Evolutionary conservation across 2,888 invertebrate species (phyloP), one percentile per base, ranked within the genome.

Genomic region (Caenorhabditis plicata): DNA sequence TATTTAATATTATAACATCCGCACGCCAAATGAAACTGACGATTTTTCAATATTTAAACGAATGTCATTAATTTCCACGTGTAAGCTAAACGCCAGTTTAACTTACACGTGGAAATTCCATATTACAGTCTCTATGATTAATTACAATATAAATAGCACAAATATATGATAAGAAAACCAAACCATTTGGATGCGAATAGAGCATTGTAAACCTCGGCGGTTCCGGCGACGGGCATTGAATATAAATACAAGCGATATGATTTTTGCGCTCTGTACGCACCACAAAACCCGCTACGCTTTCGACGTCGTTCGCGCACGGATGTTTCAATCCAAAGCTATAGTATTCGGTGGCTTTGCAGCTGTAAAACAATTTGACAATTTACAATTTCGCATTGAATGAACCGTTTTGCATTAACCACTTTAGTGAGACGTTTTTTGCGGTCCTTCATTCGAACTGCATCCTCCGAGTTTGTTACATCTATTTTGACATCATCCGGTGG

Each of bases 161-260:
- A n/a, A n/a, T n/a, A n/a, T n/a, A n/a, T n/a, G n/a, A n/a, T n/a
- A n/a, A n/a, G n/a, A n/a, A n/a, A n/a, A n/a, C n/a, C n/a, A n/a
- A n/a, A 20, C 72, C 75, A 46, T 72, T 74, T 19, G 72, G 73
- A 42, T 75, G 75, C 8, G 73, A 70, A 57, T 71, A 75, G 22
- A 75, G 40, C 7, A 74, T 33, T 7, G 68, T 68, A 64, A 63
- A 73, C 8, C 68, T 63, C 2, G 69, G 51, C 5, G 4, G 20
- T 2, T 22, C 22, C n/a, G n/a, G n/a, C 8, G 42, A 35, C 8
- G 65, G 67, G 13, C 60, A 60, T 8, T 50, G 46, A 1, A 68
- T 45, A 38, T 57, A 40, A 11, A 68, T 43, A 36, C 73, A 69
- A 2, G 53, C 71, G 20, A 74, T 60, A 13, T 44, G 43, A 58